Conservation (phyloP, 2,797 vertebrate species). For the Lacerta bilineata region DNA sequence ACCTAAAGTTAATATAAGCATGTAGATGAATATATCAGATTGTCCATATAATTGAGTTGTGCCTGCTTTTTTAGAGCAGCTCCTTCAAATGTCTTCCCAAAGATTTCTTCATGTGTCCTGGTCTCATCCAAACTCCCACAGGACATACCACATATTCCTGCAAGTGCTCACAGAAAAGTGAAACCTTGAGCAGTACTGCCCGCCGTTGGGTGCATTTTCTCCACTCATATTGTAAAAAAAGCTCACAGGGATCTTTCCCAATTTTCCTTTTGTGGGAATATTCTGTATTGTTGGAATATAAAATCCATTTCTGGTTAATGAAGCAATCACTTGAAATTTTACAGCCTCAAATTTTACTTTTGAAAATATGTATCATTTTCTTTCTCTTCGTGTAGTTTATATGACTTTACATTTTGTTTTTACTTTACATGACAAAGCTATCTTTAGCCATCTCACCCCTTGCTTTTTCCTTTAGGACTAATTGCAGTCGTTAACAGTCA, state of each 20-base stretch:
- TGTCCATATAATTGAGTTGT: background rate
- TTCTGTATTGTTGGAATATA: background rate
- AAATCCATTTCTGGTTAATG: background rate
- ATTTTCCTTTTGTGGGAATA: slow-evolving; percentile 13
- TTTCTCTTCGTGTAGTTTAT: background rate
- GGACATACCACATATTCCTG: background rate
- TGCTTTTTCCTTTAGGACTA: too few relatives aligned
- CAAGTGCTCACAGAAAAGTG: background rate
- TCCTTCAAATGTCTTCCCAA: background rate
- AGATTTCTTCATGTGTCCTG: too few relatives aligned
- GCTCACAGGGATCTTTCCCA: background rate
- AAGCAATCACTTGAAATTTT: background rate
- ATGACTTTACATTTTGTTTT: too few relatives aligned
- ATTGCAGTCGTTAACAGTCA: too few relatives aligned
- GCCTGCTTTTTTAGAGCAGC: background rate
- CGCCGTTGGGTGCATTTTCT: slow-evolving; percentile 40
- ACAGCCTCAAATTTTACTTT: background rate
- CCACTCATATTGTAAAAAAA: slow-evolving; percentile 16
- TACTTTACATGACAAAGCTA: too few relatives aligned
- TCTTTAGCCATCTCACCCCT: too few relatives aligned
- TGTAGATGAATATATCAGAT: slow-evolving; percentile 23
- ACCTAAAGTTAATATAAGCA: slow-evolving; percentile 56
- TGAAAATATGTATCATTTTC: background rate
- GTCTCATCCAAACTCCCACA: background rate
- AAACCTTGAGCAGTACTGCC: background rate